Conservation (phyloP, 2,888 invertebrate genomes). For the Leptinotarsa peninsularis region DNA sequence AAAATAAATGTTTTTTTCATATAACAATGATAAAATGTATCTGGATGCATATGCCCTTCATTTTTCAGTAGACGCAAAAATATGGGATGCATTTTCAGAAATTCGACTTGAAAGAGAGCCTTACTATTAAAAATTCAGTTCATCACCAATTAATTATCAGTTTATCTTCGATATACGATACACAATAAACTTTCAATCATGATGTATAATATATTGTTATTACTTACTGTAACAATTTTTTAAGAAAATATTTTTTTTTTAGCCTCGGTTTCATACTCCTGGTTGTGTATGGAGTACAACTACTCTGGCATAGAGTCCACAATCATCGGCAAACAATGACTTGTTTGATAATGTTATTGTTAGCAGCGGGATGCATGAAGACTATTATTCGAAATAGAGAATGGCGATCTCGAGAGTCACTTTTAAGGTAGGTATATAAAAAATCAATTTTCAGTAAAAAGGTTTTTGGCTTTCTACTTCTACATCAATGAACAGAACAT, state of each 20-base stretch:
- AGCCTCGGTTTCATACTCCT: constrained; percentile 86
- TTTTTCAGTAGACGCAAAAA: too few species aligned
- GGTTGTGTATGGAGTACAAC: constrained; percentile 79
- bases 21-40: too few species aligned
- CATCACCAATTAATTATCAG: too few species aligned
- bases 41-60: too few species aligned
- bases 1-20: too few species aligned
- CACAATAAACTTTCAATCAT: neutral
- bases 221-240: neutral
- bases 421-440: constrained; percentile 73
- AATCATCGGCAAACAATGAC: constrained; percentile 68
- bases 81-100: too few species aligned
- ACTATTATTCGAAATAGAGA: constrained; percentile 79
- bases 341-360: constrained; percentile 70
- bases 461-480: too few species aligned
- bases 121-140: too few species aligned
- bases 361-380: constrained; percentile 74
- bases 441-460: too few species aligned
- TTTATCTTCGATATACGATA: too few species aligned
- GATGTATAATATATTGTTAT: neutral
- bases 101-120: too few species aligned
- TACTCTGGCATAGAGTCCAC: constrained; percentile 71
- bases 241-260: constrained; percentile 56
- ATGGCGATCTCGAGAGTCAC: constrained; percentile 82
- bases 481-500: too few species aligned